phyloP scores from a whole-genome alignment of 2,797 vertebrate species.

The Acanthiza pusilla region DNA sequence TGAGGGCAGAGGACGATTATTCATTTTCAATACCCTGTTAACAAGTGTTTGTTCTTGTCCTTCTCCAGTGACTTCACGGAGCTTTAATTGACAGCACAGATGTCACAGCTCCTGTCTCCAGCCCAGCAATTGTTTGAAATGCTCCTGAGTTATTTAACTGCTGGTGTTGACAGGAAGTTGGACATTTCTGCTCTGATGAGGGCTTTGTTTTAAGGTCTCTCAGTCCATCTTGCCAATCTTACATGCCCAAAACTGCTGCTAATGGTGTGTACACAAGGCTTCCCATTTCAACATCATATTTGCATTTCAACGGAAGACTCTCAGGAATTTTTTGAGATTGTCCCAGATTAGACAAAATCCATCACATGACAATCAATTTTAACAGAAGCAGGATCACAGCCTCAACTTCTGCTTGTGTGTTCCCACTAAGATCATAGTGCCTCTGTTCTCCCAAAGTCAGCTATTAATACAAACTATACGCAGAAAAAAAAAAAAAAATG shows the following conservation, averaged over 20 bases:
- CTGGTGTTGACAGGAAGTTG: not conserved
- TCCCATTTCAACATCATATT: not conserved
- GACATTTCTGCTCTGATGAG: not conserved
- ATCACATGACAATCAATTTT: not conserved
- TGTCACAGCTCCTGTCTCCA: not conserved
- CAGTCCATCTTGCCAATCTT: not conserved
- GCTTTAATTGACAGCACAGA: not conserved
- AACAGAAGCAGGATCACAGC: not conserved
- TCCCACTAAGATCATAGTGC: not conserved
- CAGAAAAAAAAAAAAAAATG: not conserved
- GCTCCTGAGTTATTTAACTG: not conserved
- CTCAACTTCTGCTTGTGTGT: not conserved
- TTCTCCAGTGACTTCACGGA: not conserved
- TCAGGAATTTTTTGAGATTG: not conserved
- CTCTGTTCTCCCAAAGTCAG: not conserved
- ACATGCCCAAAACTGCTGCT: not conserved
- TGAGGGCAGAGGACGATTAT: not conserved
- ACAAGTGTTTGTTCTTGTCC: not conserved
- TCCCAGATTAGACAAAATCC: not conserved
- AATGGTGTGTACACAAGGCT: not conserved
- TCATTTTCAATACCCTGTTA: not conserved
- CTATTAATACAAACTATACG: not conserved
- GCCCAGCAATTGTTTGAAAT: constrained; percentile 29
- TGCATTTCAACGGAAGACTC: not conserved
- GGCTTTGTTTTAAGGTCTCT: not conserved